Evolutionary conservation across 2,113 vertebrate genomes (phyloP).

Genomic region (Saccopteryx leptura): DNA sequence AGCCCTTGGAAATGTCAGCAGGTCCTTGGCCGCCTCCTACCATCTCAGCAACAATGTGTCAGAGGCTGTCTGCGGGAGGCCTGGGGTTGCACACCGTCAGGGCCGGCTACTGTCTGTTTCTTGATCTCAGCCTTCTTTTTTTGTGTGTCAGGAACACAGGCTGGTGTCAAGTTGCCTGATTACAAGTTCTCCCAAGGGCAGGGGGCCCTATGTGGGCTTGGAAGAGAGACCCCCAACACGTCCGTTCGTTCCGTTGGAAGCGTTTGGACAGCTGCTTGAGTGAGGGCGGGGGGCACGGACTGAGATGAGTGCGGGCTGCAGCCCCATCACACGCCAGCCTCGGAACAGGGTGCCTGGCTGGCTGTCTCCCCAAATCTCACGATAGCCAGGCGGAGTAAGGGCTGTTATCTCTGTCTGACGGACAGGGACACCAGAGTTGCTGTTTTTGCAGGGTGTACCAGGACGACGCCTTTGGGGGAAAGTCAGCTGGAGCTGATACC

Average conservation of each 20-base stretch:
- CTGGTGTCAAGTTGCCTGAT: neutral
- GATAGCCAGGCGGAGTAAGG: neutral
- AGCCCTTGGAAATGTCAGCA: constrained; percentile 31
- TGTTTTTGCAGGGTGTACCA: fast-evolving
- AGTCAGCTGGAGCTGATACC: neutral
- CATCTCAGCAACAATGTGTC: neutral
- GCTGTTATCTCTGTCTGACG: neutral
- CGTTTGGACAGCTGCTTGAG: neutral
- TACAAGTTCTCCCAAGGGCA: neutral
- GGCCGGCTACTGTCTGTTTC: neutral
- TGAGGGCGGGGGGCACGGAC: neutral
- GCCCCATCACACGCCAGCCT: fast-evolving
- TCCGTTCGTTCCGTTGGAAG: neutral
- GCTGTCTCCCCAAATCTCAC: neutral
- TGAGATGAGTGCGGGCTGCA: neutral
- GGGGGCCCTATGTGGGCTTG: neutral
- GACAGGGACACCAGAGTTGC: neutral
- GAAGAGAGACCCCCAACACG: neutral
- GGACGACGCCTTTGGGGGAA: fast-evolving
- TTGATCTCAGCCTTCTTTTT: neutral
- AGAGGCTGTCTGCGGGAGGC: neutral
- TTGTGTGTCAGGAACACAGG: neutral
- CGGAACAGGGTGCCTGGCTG: fast-evolving
- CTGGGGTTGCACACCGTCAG: neutral
- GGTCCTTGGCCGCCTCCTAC: neutral